phyloP scores from a whole-genome alignment of 2,888 invertebrate species.

The Cataglyphis livida region DNA sequence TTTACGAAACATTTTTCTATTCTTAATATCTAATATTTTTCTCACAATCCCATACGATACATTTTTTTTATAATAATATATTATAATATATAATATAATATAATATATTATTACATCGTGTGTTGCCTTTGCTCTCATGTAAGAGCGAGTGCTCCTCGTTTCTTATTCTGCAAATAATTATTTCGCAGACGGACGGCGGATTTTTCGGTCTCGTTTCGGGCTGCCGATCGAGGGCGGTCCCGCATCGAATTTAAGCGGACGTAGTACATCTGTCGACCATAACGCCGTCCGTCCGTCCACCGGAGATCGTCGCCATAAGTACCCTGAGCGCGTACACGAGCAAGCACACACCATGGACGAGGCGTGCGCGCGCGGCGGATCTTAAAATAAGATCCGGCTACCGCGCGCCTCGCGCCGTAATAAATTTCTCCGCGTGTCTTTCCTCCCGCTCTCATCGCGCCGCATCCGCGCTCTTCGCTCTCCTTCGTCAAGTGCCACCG shows the following conservation, averaged over 20 bases:
- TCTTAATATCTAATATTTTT: not conserved
- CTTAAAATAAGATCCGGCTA: constrained; percentile 80
- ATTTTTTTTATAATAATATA: not conserved
- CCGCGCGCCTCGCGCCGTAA: constrained; percentile 77
- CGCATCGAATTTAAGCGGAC: constrained; percentile 71
- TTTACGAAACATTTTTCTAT: too few species aligned
- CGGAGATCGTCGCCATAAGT: constrained; percentile 74
- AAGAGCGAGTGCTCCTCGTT: not conserved
- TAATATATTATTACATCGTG: not conserved
- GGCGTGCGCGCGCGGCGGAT: constrained; percentile 66
- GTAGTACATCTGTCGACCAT: constrained; percentile 76
- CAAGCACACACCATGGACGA: constrained; percentile 53
- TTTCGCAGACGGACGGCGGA: constrained; percentile 30
- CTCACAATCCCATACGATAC: not conserved
- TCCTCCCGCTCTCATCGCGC: constrained; percentile 57
- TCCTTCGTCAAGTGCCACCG: constrained; percentile 62
- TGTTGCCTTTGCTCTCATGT: not conserved
- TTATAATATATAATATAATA: too few species aligned
- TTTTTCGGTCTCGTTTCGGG: constrained; percentile 24
- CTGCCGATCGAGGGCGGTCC: constrained; percentile 47
- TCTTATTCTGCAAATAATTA: constrained; percentile 23
- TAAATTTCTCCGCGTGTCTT: constrained; percentile 71
- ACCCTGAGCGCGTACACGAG: constrained; percentile 56
- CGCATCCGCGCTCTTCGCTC: constrained; percentile 56
- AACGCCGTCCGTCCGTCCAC: constrained; percentile 71